phyloP scores from a whole-genome alignment of 2,888 invertebrate species.

The Parochlus steinenii region DNA sequence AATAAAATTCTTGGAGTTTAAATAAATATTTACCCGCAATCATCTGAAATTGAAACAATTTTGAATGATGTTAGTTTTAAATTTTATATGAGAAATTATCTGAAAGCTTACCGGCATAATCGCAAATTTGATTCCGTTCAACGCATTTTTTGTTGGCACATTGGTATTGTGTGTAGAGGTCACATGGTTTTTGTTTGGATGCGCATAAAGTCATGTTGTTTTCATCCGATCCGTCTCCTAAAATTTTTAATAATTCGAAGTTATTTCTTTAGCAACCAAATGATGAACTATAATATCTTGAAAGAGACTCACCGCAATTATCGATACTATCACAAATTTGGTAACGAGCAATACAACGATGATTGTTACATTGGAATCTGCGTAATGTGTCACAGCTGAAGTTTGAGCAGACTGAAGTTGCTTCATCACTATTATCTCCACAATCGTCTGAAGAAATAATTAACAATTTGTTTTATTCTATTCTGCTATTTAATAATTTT shows the following conservation, averaged over 20 bases:
- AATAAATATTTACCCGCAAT: too few relatives aligned
- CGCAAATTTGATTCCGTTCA: constrained; percentile 61
- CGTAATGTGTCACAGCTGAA: constrained; percentile 71
- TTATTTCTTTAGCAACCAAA: too few relatives aligned
- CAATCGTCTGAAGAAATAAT: constrained; percentile 64
- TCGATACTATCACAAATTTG: constrained; percentile 83
- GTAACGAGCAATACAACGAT: constrained; percentile 68
- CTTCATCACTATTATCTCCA: constrained; percentile 81
- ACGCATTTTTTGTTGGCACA: constrained; percentile 82
- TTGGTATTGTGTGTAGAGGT: constrained; percentile 61
- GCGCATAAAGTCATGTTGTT: constrained; percentile 85
- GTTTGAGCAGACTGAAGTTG: constrained; percentile 58
- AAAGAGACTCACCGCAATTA: constrained; percentile 86
- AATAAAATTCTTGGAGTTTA: too few relatives aligned
- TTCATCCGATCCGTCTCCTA: constrained; percentile 92
- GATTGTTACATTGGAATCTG: constrained; percentile 80
- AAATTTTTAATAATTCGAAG: too few relatives aligned
- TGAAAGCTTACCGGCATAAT: constrained; percentile 80
- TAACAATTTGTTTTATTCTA: neutral
- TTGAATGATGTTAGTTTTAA: too few relatives aligned
- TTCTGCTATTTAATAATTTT: neutral
- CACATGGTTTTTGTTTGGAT: constrained; percentile 56
- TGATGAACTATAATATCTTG: too few relatives aligned
- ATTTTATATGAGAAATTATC: too few relatives aligned
- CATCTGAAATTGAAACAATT: too few relatives aligned